Conservation (phyloP, 37 sponge, comb jelly and placozoan species). For the Ianthella basta region DNA sequence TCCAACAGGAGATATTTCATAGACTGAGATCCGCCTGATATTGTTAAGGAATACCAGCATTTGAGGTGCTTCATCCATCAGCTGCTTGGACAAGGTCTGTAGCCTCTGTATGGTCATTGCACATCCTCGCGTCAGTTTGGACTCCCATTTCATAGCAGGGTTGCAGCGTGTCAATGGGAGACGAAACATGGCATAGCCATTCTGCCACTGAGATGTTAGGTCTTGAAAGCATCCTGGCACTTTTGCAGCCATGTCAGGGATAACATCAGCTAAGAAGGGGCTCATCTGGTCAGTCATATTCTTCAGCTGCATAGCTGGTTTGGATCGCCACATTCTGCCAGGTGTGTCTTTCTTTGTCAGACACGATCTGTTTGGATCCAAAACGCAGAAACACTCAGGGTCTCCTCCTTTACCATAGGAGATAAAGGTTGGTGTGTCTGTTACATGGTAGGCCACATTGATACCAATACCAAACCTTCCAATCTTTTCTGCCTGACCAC, state of each 20-base stretch:
- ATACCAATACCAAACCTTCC: constrained; percentile 90
- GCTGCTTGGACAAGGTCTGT: not conserved
- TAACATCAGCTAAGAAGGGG: constrained; percentile 44
- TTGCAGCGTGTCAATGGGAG: constrained; percentile 47
- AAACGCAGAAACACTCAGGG: constrained; percentile 66
- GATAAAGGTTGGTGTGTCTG: constrained; percentile 80
- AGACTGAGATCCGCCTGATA: constrained; percentile 49
- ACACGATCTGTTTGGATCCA: constrained; percentile 67
- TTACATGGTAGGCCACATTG: constrained; percentile 87
- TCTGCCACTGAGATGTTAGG: not conserved
- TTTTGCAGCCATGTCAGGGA: constrained; percentile 17
- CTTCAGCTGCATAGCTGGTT: not conserved
- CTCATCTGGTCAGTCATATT: constrained; percentile 57
- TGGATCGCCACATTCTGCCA: constrained; percentile 18
- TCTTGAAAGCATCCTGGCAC: constrained; percentile 28
- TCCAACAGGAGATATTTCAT: constrained; percentile 56
- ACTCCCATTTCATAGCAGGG: not conserved
- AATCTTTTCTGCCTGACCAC: constrained; percentile 53
- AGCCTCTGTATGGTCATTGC: constrained; percentile 20
- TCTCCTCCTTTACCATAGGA: constrained; percentile 44
- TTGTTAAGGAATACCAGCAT: constrained; percentile 65
- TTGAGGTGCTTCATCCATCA: constrained; percentile 30
- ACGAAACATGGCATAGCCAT: constrained; percentile 63
- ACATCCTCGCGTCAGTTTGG: constrained; percentile 17
- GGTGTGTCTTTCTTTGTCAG: constrained; percentile 6